Evolutionary conservation across 2,888 invertebrate genomes (phyloP).

Genomic region (Phania funesta): DNA sequence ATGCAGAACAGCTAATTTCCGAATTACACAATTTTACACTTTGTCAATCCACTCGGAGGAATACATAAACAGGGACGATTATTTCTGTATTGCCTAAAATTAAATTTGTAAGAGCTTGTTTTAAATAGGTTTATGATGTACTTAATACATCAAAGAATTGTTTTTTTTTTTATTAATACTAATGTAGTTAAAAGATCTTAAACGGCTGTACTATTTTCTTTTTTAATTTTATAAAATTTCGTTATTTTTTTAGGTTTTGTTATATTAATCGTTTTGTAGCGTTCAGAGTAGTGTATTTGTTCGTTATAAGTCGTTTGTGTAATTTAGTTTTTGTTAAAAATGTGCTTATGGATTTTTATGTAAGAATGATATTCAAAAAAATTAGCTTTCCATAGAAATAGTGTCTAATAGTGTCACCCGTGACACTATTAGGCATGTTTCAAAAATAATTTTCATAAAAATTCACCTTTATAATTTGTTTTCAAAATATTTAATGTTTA

Average conservation of each 20-base stretch:
- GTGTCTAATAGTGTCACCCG: too few species aligned
- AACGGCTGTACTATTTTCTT: slow-evolving; percentile 64
- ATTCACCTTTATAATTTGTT: background rate
- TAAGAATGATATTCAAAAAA: background rate
- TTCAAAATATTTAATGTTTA: too few species aligned
- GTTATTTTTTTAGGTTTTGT: slow-evolving; percentile 38
- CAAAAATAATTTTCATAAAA: background rate
- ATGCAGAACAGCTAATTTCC: too few species aligned
- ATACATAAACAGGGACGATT: too few species aligned
- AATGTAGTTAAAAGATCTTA: slow-evolving; percentile 69
- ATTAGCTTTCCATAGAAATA: background rate
- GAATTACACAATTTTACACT: too few species aligned
- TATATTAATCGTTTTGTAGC: slow-evolving; percentile 22
- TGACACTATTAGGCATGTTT: too few species aligned
- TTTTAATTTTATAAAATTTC: slow-evolving; percentile 50
- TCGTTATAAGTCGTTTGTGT: slow-evolving; percentile 66
- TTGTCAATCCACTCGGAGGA: too few species aligned
- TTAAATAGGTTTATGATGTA: slow-evolving; percentile 44
- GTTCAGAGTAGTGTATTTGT: slow-evolving; percentile 57
- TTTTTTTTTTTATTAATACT: slow-evolving; percentile 32
- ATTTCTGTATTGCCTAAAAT: too few species aligned
- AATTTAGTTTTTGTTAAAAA: background rate
- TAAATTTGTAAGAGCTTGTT: slow-evolving; percentile 16
- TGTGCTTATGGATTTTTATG: slow-evolving; percentile 20
- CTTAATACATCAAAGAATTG: slow-evolving; percentile 33